A percentile compares a stretch with the other conserved stretches of the same genome.
phyloP scores from a whole-genome alignment of 2,888 invertebrate genomes.

The Bombyx huttoni region DNA sequence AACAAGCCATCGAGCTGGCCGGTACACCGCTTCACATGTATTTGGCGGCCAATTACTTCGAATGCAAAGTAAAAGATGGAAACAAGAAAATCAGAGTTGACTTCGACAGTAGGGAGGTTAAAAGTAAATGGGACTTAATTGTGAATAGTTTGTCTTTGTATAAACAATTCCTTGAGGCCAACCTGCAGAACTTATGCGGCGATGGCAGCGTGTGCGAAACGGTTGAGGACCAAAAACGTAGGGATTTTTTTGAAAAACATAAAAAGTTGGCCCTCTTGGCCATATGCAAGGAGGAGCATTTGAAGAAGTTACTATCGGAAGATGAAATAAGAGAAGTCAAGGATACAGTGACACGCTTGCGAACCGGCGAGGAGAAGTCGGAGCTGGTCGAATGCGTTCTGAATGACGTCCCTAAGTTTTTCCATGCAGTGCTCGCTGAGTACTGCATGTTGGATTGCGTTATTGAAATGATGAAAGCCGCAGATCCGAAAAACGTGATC shows the following conservation, averaged over 20 bases:
- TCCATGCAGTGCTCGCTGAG: slow-evolving; percentile 24
- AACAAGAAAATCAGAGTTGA: slow-evolving; percentile 9
- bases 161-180: slow-evolving; percentile 17
- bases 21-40: slow-evolving; percentile 30
- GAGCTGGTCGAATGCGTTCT: slow-evolving; percentile 18
- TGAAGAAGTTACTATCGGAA: slow-evolving; percentile 16
- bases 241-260: slow-evolving; percentile 16
- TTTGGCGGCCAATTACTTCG: slow-evolving; percentile 23
- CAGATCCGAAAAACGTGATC: slow-evolving; percentile 1
- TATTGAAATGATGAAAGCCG: slow-evolving; percentile 11
- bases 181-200: slow-evolving; percentile 15
- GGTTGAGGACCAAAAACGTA: slow-evolving; percentile 7
- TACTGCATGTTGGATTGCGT: slow-evolving; percentile 21
- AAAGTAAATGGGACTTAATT: slow-evolving; percentile 16
- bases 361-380: slow-evolving; percentile 19
- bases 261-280: slow-evolving; percentile 26
- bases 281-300: slow-evolving; percentile 20
- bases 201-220: slow-evolving; percentile 6
- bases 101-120: slow-evolving; percentile 11
- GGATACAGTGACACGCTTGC: slow-evolving; percentile 14
- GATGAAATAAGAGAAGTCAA: slow-evolving; percentile 19
- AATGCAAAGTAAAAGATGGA: slow-evolving; percentile 17
- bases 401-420: slow-evolving; percentile 21
- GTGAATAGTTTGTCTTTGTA: slow-evolving; percentile 17
- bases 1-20: slow-evolving; percentile 15